phyloP scores from a whole-genome alignment of 1,140 invertebrate species.

The Copidosoma floridanum region DNA sequence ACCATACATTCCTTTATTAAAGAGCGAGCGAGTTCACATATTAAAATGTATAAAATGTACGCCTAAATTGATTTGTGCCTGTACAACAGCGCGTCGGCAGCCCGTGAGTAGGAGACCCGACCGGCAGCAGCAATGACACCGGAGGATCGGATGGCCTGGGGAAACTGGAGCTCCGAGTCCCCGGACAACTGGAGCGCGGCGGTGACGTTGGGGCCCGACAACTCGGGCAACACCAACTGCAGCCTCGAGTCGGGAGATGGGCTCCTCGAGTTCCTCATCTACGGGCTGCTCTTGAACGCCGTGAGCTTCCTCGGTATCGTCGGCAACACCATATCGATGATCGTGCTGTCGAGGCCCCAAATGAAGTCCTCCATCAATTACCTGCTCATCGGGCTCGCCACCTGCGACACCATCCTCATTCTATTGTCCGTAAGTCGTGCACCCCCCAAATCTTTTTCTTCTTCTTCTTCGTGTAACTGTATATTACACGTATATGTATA shows the following conservation, averaged over 20 bases:
- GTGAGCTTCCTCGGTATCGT: slow-evolving; percentile 83
- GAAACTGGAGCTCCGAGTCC: too few relatives aligned
- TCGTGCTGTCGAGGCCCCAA: slow-evolving; percentile 85
- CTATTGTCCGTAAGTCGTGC: slow-evolving; percentile 64
- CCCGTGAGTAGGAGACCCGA: too few relatives aligned
- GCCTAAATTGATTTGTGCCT: too few relatives aligned
- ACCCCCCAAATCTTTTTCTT: background rate
- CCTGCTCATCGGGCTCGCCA: slow-evolving; percentile 83
- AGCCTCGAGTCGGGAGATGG: slow-evolving; percentile 55
- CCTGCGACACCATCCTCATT: slow-evolving; percentile 87
- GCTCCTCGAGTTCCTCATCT: slow-evolving; percentile 77
- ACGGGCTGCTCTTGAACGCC: slow-evolving; percentile 79
- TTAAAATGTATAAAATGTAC: too few relatives aligned
- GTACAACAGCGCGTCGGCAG: too few relatives aligned
- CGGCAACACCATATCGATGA: slow-evolving; percentile 86
- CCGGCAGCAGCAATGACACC: background rate
- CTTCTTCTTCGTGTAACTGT: too few relatives aligned
- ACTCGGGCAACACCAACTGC: slow-evolving; percentile 40
- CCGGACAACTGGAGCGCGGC: background rate
- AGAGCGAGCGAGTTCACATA: too few relatives aligned
- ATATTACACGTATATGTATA: too few relatives aligned
- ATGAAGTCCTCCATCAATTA: slow-evolving; percentile 95
- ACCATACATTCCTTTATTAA: too few relatives aligned
- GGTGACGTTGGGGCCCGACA: background rate
- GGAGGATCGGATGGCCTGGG: too few relatives aligned